Evolutionary conservation across 2,888 invertebrate species (phyloP).

Genomic region (Thysanoteuthis rhombus): DNA sequence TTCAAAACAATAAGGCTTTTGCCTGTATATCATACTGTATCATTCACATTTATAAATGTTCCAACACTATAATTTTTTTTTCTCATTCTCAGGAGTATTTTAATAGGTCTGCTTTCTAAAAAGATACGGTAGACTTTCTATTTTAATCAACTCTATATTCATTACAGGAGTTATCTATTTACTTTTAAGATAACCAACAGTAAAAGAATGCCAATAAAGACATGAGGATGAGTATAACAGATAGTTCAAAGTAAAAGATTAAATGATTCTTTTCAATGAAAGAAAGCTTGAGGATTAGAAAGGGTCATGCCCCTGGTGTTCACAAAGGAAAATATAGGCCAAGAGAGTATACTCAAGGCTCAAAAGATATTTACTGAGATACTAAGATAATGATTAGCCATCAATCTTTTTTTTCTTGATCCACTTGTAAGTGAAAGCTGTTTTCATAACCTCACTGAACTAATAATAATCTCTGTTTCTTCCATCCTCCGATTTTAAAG

Average conservation of each 20-base stretch:
- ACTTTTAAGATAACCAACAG: no score
- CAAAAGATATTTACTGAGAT: background rate
- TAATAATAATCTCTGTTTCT: no score
- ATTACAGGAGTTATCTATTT: no score
- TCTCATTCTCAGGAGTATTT: no score
- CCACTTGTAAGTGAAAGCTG: background rate
- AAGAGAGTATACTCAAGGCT: background rate
- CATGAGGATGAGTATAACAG: background rate
- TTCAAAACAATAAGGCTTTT: no score
- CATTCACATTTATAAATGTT: no score
- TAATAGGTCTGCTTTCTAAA: no score
- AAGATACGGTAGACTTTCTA: no score
- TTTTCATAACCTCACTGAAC: background rate
- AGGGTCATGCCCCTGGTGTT: background rate
- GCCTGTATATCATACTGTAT: no score
- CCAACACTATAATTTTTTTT: no score
- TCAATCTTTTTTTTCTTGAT: background rate
- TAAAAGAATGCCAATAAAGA: background rate
- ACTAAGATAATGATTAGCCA: background rate
- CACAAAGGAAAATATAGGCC: background rate
- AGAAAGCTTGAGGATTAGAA: background rate
- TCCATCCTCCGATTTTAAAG: background rate
- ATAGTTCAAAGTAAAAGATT: background rate
- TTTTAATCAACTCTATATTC: no score
- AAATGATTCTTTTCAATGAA: background rate